Evolutionary conservation across 2,113 vertebrate species (phyloP).

Genomic region (Indicator indicator): DNA sequence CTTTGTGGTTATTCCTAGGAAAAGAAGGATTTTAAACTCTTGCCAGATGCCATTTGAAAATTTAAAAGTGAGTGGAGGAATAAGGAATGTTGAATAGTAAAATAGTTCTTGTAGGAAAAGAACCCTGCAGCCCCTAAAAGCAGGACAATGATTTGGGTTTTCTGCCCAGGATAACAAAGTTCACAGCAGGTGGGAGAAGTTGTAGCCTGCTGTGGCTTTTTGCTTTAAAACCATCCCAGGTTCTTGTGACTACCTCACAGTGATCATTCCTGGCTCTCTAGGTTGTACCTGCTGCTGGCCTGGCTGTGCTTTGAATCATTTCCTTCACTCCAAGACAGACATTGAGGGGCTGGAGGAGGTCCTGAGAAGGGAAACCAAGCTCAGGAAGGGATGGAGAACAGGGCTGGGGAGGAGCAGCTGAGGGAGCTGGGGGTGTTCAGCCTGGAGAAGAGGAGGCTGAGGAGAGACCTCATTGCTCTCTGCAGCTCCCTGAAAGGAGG

Average conservation of each 20-base stretch:
- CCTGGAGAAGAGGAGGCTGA: no score
- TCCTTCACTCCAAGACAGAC: no score
- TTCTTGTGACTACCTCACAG: accelerated
- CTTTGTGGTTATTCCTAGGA: neutral
- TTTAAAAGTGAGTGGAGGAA: neutral
- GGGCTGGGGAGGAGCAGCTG: no score
- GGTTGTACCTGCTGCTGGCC: neutral
- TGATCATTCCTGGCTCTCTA: neutral
- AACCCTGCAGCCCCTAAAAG: neutral
- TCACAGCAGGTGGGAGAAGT: accelerated
- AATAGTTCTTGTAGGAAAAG: neutral
- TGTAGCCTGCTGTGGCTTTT: neutral
- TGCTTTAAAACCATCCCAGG: accelerated
- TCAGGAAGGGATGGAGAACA: no score
- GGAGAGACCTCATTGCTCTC: no score
- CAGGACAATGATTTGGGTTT: accelerated
- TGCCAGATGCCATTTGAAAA: neutral
- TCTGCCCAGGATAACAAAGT: neutral
- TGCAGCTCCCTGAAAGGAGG: no score
- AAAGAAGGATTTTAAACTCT: neutral
- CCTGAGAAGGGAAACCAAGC: no score
- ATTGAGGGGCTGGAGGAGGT: no score
- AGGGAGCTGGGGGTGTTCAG: no score
- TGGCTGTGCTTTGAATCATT: neutral
- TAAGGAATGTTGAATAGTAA: neutral